A percentile compares a stretch with the other conserved stretches of the same genome.
These are phyloP conservation scores for Sarcophaga carnaria DNA, from an alignment of 2,888 invertebrate genomes.

Conservation along the genomic window DNA sequence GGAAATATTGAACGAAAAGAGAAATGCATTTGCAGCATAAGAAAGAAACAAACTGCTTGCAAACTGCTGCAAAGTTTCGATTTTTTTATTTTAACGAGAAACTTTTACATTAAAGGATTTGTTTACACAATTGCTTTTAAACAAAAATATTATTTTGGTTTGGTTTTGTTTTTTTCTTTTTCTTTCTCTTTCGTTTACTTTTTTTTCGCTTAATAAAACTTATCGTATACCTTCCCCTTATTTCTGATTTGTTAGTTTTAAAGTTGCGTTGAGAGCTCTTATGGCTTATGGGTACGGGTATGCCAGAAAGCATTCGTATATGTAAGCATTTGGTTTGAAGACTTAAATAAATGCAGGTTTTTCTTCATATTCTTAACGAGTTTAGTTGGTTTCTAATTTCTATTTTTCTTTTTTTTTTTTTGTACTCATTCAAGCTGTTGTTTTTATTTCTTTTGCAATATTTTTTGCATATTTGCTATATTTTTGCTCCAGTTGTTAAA, in stretches of 20 bases:
- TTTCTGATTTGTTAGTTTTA: slow-evolving; percentile 30
- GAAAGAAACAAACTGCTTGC: background rate
- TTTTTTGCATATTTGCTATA: slow-evolving; percentile 14
- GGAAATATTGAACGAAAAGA: background rate
- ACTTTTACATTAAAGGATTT: slow-evolving; percentile 56
- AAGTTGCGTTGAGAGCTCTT: slow-evolving; percentile 27
- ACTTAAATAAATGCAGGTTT: background rate
- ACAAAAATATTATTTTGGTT: background rate
- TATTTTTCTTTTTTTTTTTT: background rate
- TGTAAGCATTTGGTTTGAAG: background rate
- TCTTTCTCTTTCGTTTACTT: background rate
- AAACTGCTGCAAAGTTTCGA: background rate
- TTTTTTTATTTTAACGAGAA: slow-evolving; percentile 8
- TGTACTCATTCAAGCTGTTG: background rate
- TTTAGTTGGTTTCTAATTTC: background rate
- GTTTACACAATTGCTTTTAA: slow-evolving; percentile 35
- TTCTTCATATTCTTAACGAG: background rate
- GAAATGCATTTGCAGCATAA: background rate
- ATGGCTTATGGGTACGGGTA: background rate
- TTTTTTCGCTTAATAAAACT: background rate
- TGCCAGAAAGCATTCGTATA: background rate
- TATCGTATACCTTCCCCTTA: background rate
- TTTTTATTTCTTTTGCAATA: background rate
- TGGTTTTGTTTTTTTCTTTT: too few species aligned
- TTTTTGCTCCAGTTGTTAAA: slow-evolving; percentile 52